These are phyloP conservation scores for Arctia plantaginis DNA, from an alignment of 2,888 invertebrate species.

Conservation along the genomic window DNA sequence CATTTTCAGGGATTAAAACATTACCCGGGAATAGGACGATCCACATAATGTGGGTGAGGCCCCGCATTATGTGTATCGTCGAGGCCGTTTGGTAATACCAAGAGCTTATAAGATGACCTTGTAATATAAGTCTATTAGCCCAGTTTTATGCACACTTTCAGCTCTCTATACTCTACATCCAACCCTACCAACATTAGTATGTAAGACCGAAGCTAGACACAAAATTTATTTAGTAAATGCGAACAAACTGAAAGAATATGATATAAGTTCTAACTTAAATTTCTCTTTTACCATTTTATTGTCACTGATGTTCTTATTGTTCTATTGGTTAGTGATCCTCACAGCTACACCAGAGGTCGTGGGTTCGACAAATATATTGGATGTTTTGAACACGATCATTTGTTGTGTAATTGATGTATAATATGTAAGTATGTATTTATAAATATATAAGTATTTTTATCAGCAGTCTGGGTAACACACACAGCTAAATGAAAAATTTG, in stretches of 20 bases:
- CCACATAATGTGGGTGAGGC: background rate
- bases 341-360: background rate
- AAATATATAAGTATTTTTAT: too few relatives aligned
- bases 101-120: background rate
- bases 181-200: background rate
- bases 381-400: background rate
- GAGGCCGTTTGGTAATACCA: background rate
- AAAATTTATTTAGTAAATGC: background rate
- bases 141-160: background rate
- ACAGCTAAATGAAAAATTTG: too few relatives aligned
- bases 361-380: background rate
- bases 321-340: background rate
- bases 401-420: too few relatives aligned
- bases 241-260: too few relatives aligned
- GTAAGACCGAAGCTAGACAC: background rate
- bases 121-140: background rate
- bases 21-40: background rate
- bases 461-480: too few relatives aligned
- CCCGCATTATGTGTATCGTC: background rate
- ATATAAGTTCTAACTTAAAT: too few relatives aligned
- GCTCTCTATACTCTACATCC: background rate
- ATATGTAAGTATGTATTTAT: too few relatives aligned
- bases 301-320: background rate
- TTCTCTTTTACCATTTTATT: background rate
- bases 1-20: background rate